These are phyloP conservation scores for Plotosus lineatus DNA, from an alignment of 2,113 vertebrate genomes.

Conservation along the genomic window DNA sequence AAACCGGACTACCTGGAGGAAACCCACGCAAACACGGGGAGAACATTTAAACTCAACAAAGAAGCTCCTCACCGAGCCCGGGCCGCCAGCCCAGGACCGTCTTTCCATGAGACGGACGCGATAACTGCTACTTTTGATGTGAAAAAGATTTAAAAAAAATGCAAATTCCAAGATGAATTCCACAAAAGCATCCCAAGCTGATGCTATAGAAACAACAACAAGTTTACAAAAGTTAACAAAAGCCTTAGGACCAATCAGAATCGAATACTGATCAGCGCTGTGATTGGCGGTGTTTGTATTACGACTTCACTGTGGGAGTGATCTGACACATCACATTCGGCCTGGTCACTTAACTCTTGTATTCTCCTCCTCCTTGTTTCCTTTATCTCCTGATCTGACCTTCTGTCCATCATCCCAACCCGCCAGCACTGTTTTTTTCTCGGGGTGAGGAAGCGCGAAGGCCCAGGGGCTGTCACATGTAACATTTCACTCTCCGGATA, in stretches of 20 bases:
- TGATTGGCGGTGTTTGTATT: background rate
- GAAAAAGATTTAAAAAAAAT: too few species aligned
- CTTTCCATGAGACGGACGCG: too few species aligned
- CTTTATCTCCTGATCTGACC: conserved; percentile 39
- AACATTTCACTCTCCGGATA: conserved; percentile 36
- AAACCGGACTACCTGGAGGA: too few species aligned
- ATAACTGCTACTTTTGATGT: too few species aligned
- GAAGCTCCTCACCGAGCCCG: too few species aligned
- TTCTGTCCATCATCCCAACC: conserved; percentile 41
- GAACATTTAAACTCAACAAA: too few species aligned
- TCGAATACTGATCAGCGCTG: too few species aligned
- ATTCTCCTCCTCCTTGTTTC: conserved; percentile 21
- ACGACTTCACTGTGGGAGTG: background rate
- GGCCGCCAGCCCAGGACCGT: too few species aligned
- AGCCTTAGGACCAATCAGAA: background rate
- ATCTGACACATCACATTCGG: background rate
- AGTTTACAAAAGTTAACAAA: background rate
- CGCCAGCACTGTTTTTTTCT: conserved; percentile 37
- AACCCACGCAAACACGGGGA: too few species aligned
- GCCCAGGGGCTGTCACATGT: conserved; percentile 34
- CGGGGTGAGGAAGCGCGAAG: conserved; percentile 17
- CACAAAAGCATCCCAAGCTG: background rate
- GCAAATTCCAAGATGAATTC: too few species aligned
- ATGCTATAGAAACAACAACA: background rate
- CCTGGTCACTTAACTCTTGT: conserved; percentile 8